Evolutionary conservation across 2,797 vertebrate species (phyloP).

Genomic region (Sus cebifrons): DNA sequence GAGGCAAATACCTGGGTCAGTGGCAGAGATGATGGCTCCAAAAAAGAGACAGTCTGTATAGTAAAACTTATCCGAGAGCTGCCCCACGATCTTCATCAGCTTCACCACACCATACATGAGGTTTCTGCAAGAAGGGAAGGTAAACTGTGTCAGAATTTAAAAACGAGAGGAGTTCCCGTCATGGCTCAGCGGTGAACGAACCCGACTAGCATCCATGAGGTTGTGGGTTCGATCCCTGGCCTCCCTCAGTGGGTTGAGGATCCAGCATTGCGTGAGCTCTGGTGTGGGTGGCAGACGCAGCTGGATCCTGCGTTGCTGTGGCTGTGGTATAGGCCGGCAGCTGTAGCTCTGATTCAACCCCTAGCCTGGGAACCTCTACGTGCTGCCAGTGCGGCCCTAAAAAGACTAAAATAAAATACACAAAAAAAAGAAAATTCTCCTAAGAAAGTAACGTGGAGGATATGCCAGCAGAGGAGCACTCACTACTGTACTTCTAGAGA

Average conservation of each 20-base stretch:
- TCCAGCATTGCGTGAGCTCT: too few relatives aligned
- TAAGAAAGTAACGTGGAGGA: background rate
- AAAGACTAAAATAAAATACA: too few relatives aligned
- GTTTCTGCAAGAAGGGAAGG: slow-evolving; percentile 91
- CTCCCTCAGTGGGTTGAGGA: too few relatives aligned
- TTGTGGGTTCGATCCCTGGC: too few relatives aligned
- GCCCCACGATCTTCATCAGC: slow-evolving; percentile 96
- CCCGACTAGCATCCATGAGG: too few relatives aligned
- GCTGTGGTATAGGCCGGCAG: too few relatives aligned
- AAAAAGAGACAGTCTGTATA: slow-evolving; percentile 99
- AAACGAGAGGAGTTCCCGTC: background rate
- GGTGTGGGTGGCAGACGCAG: too few relatives aligned
- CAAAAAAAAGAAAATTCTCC: background rate
- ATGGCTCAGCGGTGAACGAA: too few relatives aligned
- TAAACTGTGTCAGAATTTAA: slow-evolving; percentile 12
- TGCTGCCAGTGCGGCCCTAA: too few relatives aligned
- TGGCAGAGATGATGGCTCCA: slow-evolving; percentile 98
- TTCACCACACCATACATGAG: slow-evolving; percentile 99
- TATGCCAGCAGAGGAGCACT: background rate
- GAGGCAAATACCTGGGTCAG: slow-evolving; percentile 95
- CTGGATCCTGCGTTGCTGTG: too few relatives aligned
- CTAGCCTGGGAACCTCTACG: too few relatives aligned
- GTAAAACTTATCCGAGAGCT: slow-evolving; percentile 97
- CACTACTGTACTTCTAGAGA: background rate
- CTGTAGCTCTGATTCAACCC: too few relatives aligned